Base-by-base conservation (phyloP, 2,113 vertebrate species). In the Lipotes vexillifer region DNA sequence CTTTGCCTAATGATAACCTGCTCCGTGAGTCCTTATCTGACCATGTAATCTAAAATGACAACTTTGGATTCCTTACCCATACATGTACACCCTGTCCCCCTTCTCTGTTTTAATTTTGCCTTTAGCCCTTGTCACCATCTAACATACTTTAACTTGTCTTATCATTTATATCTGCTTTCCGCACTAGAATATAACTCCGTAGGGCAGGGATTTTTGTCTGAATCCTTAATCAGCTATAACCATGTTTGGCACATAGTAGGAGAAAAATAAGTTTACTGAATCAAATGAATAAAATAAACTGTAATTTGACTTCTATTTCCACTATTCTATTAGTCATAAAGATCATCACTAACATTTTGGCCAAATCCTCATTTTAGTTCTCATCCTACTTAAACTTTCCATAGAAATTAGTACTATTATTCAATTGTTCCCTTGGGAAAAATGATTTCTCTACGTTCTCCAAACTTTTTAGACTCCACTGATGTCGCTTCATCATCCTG, bases 81-180 rank as follows among this genome's bases (percentile, higher is more conserved):
- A n/a, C 18, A 13, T 49, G 36, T 71, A 83, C 20, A 63, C 21
- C 29, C 18, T 61, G 7, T 57, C 13, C 8, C 7, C 27, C 44
- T 82, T 74, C 72, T 81, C 21, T 65, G 80, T 86, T 96, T 88
- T 94, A 83, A 46, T 81, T 93, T 85, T 96, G 14, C 36, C 31
- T 95, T 90, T 90, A 85, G n/a, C 33, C 12, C n/a, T 78, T 78
- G 61, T 86, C 41, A 55, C 44, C 74, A 61, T 85, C 14, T 96
- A 83, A 89, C 18, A 23, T 72, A 29, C 8, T 44, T 80, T 55
- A 61, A 46, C 27, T 85, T 83, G 27, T 75, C 41, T 41, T 81
- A 25, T 33, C 87, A 84, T 59, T 85, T 90, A 65, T 87, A 65
- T 78, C 71, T 74, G 29, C 17, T 55, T 89, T 91, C 18, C 59